Percentiles rank a stretch among this genome's conserved stretches.
phyloP scores from a whole-genome alignment of 37 sponge, comb jelly and placozoan species.

The Spongilla lacustris region DNA sequence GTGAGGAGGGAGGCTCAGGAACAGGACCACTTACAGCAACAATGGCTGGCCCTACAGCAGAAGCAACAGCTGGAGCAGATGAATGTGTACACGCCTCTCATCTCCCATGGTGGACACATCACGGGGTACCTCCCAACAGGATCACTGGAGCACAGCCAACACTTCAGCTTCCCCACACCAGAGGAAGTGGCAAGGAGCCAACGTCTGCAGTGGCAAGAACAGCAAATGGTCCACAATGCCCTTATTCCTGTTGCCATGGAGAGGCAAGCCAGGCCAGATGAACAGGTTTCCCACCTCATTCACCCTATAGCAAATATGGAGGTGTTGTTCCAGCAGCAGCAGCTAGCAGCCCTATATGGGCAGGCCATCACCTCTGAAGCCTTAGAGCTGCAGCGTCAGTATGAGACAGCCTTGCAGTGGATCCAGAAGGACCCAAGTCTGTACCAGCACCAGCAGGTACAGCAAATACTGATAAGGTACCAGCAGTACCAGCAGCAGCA shows the following conservation, averaged over 20 bases:
- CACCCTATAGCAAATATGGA: not conserved
- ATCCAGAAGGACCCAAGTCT: slow-evolving; percentile 40
- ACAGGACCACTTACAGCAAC: not conserved
- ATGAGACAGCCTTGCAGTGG: slow-evolving; percentile 17
- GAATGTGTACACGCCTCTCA: not conserved
- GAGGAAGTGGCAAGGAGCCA: slow-evolving; percentile 26
- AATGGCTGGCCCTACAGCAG: slow-evolving; percentile 26
- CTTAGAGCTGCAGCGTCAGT: slow-evolving; percentile 32
- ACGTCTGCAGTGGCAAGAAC: not conserved
- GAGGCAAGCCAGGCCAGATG: not conserved
- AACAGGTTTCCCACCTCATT: not conserved
- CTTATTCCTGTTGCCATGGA: not conserved
- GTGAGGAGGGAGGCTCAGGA: not conserved
- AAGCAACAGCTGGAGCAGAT: slow-evolving; percentile 35
- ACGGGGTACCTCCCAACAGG: not conserved
- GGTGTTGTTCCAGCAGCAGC: not conserved
- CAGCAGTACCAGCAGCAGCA: slow-evolving; percentile 15
- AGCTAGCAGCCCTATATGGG: not conserved
- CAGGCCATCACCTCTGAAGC: not conserved
- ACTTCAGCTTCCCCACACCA: slow-evolving; percentile 43
- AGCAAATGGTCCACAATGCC: not conserved
- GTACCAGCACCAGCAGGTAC: slow-evolving; percentile 25
- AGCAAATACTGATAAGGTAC: not conserved
- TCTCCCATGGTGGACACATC: not conserved
- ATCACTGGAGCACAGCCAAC: slow-evolving; percentile 18